Evolutionary conservation across 2,113 vertebrate genomes (phyloP), one percentile per base, ranked within the genome.

Genomic region (Anarhynchus alexandrinus): DNA sequence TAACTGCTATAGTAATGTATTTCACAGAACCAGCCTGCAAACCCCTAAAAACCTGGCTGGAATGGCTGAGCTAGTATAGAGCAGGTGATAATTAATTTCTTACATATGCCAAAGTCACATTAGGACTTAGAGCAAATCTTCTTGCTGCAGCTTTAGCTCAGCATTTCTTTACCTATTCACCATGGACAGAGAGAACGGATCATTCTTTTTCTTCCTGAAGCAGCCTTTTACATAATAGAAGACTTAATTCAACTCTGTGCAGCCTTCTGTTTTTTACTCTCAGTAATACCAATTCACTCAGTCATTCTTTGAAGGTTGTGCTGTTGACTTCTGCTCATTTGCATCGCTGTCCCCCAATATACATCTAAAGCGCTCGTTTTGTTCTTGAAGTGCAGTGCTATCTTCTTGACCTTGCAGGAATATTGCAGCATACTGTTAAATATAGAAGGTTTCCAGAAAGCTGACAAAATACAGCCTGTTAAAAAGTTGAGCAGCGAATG

Each of bases 61-160:
- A 80, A 81, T 7, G 51, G 26, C 57, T 81, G 47, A 92, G 38
- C 18, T 82, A 66, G 20, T 36, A 80, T 13, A 54, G 10, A 85
- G 45, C n/a, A 83, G 32, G n/a, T 64, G 57, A 62, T 49, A 93
- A 93, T 43, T 86, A 58, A 55, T 43, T 77, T 65, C 62, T 70
- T 65, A 29, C 7, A 15, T 88, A 74, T 36, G 42, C 22, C 54
- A 67, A 30, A 38, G 62, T 81, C 86, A 83, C 12, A 15, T 22
- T 32, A 88, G 61, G 91, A 84, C 61, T 86, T 59, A 27, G 4
- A 92, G 52, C 36, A 94, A 96, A 94, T 92, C 80, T 88, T 77
- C 58, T 42, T 78, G 16, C 38, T 87, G 64, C 42, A 92, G 88
- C 40, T 90, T 93, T 80, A 91, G 38, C 32, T 83, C 51, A 52